Evolutionary conservation across 2,113 vertebrate genomes (phyloP).

Genomic region (Colinus virginianus): DNA sequence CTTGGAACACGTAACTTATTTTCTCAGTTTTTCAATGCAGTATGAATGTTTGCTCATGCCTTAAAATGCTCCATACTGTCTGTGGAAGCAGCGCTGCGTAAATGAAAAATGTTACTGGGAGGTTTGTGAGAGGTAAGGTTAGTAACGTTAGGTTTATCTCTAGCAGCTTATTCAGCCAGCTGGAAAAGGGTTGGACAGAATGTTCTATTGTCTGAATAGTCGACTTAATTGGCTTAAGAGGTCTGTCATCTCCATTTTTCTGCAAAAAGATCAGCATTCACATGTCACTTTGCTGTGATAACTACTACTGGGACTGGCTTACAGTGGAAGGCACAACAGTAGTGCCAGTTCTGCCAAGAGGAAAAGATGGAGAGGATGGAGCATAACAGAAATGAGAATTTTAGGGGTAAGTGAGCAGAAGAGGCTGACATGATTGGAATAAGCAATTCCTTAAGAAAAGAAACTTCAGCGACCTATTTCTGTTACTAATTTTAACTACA

Average conservation of each 20-base stretch:
- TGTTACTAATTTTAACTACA: neutral
- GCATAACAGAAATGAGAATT: neutral
- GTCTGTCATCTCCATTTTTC: neutral
- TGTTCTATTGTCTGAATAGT: neutral
- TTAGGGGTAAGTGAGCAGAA: accelerated
- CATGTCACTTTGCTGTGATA: neutral
- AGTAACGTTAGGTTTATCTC: neutral
- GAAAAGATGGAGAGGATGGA: neutral
- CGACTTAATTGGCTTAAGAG: neutral
- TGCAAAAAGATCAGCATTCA: neutral
- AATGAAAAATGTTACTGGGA: neutral
- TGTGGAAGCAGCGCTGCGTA: neutral
- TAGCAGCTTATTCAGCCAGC: neutral
- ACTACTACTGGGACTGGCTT: neutral
- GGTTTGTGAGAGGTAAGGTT: neutral
- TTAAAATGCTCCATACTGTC: neutral
- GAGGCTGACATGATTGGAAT: neutral
- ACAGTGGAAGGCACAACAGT: neutral
- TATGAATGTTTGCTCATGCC: neutral
- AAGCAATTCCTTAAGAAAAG: neutral
- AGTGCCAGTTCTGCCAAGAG: neutral
- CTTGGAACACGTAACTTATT: neutral
- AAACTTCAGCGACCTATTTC: neutral
- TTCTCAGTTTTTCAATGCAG: neutral
- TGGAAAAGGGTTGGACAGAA: neutral